These are phyloP conservation scores for Drosophila sp. DNA, from an alignment of 1,140 invertebrate genomes.

Conservation along the genomic window DNA sequence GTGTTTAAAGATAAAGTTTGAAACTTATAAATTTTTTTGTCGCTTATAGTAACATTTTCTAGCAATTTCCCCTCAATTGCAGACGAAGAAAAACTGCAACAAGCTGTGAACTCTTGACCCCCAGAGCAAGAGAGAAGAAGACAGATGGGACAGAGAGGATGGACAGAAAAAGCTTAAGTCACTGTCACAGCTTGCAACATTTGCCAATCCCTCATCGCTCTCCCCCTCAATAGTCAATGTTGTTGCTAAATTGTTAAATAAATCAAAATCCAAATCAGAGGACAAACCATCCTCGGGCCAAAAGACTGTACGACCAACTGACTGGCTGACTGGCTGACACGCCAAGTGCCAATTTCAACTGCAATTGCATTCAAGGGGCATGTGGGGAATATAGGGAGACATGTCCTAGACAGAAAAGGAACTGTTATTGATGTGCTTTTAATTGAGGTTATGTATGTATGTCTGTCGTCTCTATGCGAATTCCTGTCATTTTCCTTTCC, in stretches of 20 bases:
- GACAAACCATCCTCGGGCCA: conserved; percentile 42
- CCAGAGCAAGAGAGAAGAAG: neutral
- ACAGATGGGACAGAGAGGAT: neutral
- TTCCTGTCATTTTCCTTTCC: conserved; percentile 48
- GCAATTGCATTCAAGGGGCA: conserved; percentile 11
- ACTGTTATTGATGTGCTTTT: conserved; percentile 80
- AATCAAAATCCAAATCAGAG: conserved; percentile 70
- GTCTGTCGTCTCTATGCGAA: conserved; percentile 29
- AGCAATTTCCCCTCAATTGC: neutral
- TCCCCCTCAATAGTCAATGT: conserved; percentile 29
- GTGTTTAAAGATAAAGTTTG: neutral
- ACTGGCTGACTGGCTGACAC: conserved; percentile 40
- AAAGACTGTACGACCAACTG: conserved; percentile 22
- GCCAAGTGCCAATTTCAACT: conserved; percentile 70
- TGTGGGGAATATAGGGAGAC: neutral
- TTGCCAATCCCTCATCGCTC: conserved; percentile 7
- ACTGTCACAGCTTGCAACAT: conserved; percentile 60
- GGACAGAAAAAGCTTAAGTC: conserved; percentile 28
- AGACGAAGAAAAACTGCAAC: conserved; percentile 6
- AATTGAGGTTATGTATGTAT: conserved; percentile 68
- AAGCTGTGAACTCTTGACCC: conserved; percentile 12
- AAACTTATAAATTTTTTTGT: neutral
- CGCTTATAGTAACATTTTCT: neutral
- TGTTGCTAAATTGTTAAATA: conserved; percentile 77
- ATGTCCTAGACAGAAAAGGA: conserved; percentile 8